Conservation (phyloP, 64 coral and sea anemone species). For the Stichodactyla helianthus region DNA sequence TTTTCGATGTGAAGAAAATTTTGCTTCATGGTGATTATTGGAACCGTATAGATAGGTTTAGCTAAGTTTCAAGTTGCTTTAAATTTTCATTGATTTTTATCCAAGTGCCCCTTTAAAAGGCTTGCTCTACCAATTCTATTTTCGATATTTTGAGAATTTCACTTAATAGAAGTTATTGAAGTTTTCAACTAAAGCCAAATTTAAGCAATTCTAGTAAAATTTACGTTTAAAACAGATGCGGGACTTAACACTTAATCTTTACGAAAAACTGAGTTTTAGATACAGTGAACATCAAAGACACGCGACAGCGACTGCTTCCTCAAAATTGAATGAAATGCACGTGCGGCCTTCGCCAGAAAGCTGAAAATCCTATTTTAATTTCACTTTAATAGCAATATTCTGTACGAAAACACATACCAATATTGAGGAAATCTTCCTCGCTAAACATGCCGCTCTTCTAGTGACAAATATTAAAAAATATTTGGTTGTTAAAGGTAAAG, state of each 20-base stretch:
- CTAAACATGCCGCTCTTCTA: neutral
- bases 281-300: neutral
- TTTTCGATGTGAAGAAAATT: no score
- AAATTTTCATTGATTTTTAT: no score
- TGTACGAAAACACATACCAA: neutral
- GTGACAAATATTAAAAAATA: neutral
- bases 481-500: neutral
- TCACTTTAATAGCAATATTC: neutral
- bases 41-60: no score
- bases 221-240: neutral
- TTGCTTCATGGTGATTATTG: no score
- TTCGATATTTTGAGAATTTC: neutral
- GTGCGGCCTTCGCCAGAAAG: neutral
- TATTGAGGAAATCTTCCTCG: neutral
- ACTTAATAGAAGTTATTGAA: neutral
- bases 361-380: neutral
- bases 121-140: neutral
- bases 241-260: neutral
- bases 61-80: no score
- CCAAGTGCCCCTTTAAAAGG: neutral
- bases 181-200: neutral
- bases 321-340: neutral
- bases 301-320: neutral
- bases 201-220: neutral
- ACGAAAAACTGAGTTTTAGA: neutral